These are phyloP conservation scores for Ellobium chinense DNA, from an alignment of 2,888 invertebrate genomes.

Conservation along the genomic window DNA sequence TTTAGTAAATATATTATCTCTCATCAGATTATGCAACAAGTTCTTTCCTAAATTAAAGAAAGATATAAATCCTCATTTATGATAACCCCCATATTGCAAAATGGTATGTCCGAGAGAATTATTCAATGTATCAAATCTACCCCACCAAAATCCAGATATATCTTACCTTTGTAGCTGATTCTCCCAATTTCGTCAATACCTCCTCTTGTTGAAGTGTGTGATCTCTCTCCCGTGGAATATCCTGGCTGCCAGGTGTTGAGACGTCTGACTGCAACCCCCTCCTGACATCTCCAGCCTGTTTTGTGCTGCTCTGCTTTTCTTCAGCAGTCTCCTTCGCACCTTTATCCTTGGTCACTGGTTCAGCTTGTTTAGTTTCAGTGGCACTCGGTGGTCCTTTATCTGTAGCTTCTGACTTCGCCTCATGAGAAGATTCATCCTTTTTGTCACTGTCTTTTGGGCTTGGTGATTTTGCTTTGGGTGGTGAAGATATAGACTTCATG, in stretches of 20 bases:
- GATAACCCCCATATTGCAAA: too few species aligned
- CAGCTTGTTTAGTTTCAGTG: neutral
- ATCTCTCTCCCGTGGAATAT: slow-evolving; percentile 23
- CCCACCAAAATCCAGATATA: neutral
- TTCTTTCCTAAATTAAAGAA: too few species aligned
- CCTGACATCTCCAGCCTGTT: neutral
- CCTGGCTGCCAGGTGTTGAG: neutral
- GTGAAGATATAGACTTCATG: too few species aligned
- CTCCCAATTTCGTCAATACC: slow-evolving; percentile 14
- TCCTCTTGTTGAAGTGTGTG: slow-evolving; percentile 24
- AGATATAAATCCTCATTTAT: too few species aligned
- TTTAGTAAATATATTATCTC: too few species aligned
- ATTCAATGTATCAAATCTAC: neutral
- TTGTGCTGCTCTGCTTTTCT: neutral
- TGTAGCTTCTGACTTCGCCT: neutral
- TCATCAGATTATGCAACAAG: too few species aligned
- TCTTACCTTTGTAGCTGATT: slow-evolving; percentile 12
- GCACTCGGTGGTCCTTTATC: too few species aligned
- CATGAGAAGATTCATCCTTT: neutral
- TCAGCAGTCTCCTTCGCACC: neutral
- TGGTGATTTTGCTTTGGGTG: neutral
- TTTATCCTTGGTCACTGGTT: neutral
- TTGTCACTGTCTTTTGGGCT: too few species aligned
- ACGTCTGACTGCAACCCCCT: neutral
- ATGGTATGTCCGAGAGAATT: neutral